Percentiles rank a stretch among this genome's conserved stretches.
These are phyloP conservation scores for Asteroscopus sphinx DNA, from an alignment of 2,888 invertebrate genomes.

Conservation along the genomic window DNA sequence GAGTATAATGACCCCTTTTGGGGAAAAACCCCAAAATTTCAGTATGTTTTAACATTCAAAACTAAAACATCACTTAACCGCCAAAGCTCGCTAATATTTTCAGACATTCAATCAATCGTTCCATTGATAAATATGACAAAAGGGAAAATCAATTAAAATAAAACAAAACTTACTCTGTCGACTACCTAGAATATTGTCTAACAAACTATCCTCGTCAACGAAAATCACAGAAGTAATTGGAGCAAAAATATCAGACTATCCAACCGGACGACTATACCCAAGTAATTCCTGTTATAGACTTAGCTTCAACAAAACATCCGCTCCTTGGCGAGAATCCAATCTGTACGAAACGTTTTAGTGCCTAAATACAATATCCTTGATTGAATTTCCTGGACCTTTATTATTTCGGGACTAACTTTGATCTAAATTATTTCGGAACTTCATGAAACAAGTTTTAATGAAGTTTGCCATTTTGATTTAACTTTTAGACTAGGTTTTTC, in stretches of 20 bases:
- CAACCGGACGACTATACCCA: slow-evolving; percentile 24
- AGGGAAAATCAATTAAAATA: no score
- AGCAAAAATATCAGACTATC: slow-evolving; percentile 7
- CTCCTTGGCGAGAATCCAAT: slow-evolving; percentile 23
- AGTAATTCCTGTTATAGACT: slow-evolving; percentile 31
- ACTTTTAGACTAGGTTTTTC: slow-evolving; percentile 23
- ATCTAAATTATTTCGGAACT: slow-evolving; percentile 13
- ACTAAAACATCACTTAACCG: no score
- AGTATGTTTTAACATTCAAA: no score
- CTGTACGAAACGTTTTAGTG: slow-evolving; percentile 7
- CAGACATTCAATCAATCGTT: no score
- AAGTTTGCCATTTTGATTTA: slow-evolving; percentile 15
- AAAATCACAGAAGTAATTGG: slow-evolving; percentile 2
- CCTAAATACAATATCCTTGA: slow-evolving; percentile 4
- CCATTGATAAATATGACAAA: no score
- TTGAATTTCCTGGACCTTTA: slow-evolving; percentile 9
- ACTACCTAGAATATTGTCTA: no score
- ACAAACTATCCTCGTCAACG: background rate
- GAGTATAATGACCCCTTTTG: no score
- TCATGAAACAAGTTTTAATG: slow-evolving; percentile 29
- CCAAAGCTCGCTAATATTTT: no score
- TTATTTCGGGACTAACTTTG: slow-evolving; percentile 12
- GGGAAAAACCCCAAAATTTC: no score
- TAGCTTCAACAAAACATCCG: slow-evolving; percentile 20
- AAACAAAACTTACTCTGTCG: no score